These are phyloP conservation scores for Drusus annulatus DNA, from an alignment of 1,140 invertebrate genomes.

Conservation along the genomic window DNA sequence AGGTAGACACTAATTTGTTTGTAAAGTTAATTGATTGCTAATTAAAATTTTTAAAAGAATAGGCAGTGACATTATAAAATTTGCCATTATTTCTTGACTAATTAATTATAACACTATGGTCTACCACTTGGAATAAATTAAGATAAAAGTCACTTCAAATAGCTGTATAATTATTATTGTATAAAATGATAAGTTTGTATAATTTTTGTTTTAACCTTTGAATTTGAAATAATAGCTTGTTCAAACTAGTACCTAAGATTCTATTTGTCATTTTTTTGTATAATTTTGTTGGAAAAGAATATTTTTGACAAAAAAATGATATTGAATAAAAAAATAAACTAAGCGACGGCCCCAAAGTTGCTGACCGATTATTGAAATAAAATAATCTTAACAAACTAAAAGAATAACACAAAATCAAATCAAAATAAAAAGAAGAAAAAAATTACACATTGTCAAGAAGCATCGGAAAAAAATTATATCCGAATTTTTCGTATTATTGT, in stretches of 20 bases:
- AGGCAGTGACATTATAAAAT: no score
- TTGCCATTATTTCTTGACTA: no score
- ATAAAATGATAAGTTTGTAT: constrained; percentile 3
- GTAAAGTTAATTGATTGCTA: no score
- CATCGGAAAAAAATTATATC: constrained; percentile 44
- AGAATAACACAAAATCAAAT: constrained; percentile 36
- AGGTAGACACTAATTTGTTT: no score
- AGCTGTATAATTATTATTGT: constrained; percentile 14
- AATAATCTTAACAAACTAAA: constrained; percentile 41
- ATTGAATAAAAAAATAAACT: constrained; percentile 45
- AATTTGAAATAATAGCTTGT: constrained; percentile 23
- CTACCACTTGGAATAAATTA: not conserved
- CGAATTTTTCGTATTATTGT: constrained; percentile 19
- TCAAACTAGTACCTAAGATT: constrained; percentile 30
- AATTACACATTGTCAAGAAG: not conserved
- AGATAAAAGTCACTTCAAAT: constrained; percentile 4
- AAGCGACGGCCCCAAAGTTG: constrained; percentile 44
- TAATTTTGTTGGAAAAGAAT: constrained; percentile 53
- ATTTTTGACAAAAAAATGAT: constrained; percentile 55
- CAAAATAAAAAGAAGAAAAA: constrained; percentile 18
- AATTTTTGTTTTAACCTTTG: constrained; percentile 2
- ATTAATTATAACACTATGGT: not conserved
- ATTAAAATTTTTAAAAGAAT: no score
- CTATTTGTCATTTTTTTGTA: constrained; percentile 22
- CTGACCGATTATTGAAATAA: constrained; percentile 26